Conservation (phyloP, 2,888 invertebrate species). For the Pyrrhia umbra region DNA sequence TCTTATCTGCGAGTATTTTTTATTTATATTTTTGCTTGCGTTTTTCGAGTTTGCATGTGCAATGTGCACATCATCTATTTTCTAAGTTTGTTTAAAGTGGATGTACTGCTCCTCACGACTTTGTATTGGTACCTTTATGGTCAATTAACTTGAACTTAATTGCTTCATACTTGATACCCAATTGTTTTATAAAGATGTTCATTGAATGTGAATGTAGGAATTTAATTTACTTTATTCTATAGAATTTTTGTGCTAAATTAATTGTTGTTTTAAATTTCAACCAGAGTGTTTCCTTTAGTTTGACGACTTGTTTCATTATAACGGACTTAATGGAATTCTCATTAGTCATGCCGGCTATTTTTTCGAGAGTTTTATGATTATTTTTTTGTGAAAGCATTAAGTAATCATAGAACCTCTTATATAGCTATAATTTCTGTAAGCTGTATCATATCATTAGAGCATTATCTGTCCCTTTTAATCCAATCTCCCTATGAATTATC, state of each 20-base stretch:
- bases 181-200: constrained; percentile 59
- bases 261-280: constrained; percentile 5
- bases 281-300: neutral
- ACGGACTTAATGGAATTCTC: neutral
- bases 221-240: constrained; percentile 39
- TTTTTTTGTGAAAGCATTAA: neutral
- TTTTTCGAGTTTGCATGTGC: too few relatives aligned
- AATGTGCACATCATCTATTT: too few relatives aligned
- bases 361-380: too few relatives aligned
- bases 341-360: too few relatives aligned
- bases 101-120: constrained; percentile 9
- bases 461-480: too few relatives aligned
- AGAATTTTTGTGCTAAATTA: constrained; percentile 19
- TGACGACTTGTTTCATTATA: neutral
- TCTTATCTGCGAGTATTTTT: too few relatives aligned
- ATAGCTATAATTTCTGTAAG: too few relatives aligned
- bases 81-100: neutral
- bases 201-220: constrained; percentile 32
- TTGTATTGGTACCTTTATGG: constrained; percentile 32
- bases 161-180: constrained; percentile 58
- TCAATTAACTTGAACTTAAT: constrained; percentile 61
- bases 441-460: too few relatives aligned
- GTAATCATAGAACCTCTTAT: too few relatives aligned
- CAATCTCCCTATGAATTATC: too few relatives aligned
- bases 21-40: too few relatives aligned